phyloP scores from a whole-genome alignment of 1,140 invertebrate species.

The Drosophila ercepeae region DNA sequence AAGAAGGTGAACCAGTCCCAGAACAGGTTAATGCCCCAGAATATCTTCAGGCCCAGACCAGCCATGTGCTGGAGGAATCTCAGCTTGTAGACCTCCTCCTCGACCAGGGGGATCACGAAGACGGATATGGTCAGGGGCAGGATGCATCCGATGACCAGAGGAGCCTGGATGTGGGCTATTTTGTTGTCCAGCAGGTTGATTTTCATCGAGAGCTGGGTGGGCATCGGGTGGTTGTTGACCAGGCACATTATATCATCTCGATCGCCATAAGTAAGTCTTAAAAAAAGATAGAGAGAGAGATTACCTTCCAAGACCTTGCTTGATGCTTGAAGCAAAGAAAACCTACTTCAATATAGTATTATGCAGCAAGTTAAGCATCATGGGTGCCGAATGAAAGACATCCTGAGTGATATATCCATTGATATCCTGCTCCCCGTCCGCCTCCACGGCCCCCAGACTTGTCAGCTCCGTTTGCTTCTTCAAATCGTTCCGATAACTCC shows the following conservation, averaged over 20 bases:
- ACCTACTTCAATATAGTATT: constrained; percentile 62
- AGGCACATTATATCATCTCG: background rate
- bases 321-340: too few species aligned
- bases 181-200: constrained; percentile 69
- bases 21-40: constrained; percentile 60
- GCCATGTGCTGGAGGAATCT: constrained; percentile 60
- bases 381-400: constrained; percentile 66
- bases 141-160: constrained; percentile 61
- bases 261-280: constrained; percentile 40
- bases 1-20: constrained; percentile 69
- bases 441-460: constrained; percentile 54
- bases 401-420: constrained; percentile 57
- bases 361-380: constrained; percentile 67
- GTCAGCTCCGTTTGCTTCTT: background rate
- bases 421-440: constrained; percentile 1
- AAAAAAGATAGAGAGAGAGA: background rate
- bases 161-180: constrained; percentile 61
- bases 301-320: too few species aligned
- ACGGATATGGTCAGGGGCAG: constrained; percentile 61
- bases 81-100: constrained; percentile 54
- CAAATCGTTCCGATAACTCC: constrained; percentile 31
- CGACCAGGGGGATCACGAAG: constrained; percentile 67
- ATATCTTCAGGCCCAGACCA: constrained; percentile 52
- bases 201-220: constrained; percentile 45
- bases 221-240: constrained; percentile 59